These are phyloP conservation scores for Buphagus erythrorhynchus DNA, from an alignment of 2,797 vertebrate genomes.

Conservation along the genomic window DNA sequence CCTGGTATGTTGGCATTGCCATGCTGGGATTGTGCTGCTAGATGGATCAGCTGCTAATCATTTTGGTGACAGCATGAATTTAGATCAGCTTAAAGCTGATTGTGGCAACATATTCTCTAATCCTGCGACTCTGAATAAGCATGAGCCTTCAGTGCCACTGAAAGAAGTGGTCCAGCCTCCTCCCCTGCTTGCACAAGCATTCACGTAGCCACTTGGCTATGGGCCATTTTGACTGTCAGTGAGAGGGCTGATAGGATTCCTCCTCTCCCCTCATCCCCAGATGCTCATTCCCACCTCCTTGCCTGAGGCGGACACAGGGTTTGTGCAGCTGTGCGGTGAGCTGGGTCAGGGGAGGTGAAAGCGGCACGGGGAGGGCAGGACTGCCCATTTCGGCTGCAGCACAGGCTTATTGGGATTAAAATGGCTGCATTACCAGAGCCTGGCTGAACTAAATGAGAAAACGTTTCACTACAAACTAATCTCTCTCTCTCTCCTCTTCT, in stretches of 20 bases:
- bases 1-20: neutral
- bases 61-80: constrained; percentile 4
- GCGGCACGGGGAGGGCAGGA: neutral
- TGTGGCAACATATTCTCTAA: constrained; percentile 19
- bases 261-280: neutral
- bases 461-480: constrained; percentile 12
- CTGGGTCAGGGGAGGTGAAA: constrained; percentile 49
- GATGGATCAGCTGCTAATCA: neutral
- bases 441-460: constrained; percentile 25
- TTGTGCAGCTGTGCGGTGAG: constrained; percentile 27
- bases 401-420: constrained; percentile 16
- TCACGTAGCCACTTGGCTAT: neutral
- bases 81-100: constrained; percentile 2
- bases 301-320: neutral
- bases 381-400: neutral
- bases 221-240: neutral
- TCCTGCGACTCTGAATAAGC: neutral
- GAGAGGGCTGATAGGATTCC: neutral
- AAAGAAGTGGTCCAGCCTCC: neutral
- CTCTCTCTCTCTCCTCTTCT: neutral
- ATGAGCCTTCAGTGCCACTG: neutral
- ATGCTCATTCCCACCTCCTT: neutral
- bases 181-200: neutral
- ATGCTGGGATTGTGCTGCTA: neutral
- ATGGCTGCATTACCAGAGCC: neutral